These are phyloP conservation scores for Chaetorhynchus papuensis DNA, from an alignment of 2,113 vertebrate genomes.

Conservation along the genomic window DNA sequence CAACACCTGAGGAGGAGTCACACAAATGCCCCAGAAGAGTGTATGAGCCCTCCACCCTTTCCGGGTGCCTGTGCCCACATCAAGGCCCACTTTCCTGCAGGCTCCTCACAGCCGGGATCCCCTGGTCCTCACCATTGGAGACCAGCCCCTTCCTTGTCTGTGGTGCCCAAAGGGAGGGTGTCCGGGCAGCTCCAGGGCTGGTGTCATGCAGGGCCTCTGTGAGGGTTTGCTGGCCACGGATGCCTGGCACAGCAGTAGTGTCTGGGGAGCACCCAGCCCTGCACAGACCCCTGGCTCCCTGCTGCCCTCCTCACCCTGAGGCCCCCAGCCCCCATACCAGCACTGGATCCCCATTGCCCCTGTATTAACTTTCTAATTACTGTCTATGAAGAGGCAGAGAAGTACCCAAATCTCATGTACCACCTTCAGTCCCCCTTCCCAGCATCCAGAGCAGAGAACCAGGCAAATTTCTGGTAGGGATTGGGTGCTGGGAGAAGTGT, in stretches of 20 bases:
- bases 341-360: not conserved
- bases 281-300: not conserved
- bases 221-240: not conserved
- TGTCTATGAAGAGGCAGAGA: not conserved
- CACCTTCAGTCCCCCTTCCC: rapidly evolving
- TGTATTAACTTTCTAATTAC: not conserved
- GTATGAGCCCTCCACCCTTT: rapidly evolving
- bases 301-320: not conserved
- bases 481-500: rapidly evolving
- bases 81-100: rapidly evolving
- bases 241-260: not conserved
- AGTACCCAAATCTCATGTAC: not conserved
- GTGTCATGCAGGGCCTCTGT: not conserved
- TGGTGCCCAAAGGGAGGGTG: rapidly evolving
- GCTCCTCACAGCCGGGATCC: rapidly evolving
- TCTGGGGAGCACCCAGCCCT: not conserved
- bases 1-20: rapidly evolving
- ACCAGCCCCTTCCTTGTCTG: rapidly evolving
- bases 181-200: not conserved
- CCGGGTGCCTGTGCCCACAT: rapidly evolving
- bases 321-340: not conserved
- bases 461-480: not conserved
- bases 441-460: not conserved
- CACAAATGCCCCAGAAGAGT: not conserved
- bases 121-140: rapidly evolving